Conservation (phyloP, 2,113 vertebrate genomes). For the Archilochus colubris region DNA sequence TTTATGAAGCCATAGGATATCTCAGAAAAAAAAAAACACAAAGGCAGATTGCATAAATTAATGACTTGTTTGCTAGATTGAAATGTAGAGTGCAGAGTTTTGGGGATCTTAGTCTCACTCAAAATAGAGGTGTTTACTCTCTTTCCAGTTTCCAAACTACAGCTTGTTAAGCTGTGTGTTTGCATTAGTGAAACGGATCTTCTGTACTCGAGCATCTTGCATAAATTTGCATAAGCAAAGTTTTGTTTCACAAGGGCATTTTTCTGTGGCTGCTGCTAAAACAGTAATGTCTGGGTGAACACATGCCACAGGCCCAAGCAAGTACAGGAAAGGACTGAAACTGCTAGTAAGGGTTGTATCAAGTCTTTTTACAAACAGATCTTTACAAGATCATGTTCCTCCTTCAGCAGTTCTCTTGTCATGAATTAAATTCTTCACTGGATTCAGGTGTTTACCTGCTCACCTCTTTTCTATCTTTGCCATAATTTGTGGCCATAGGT, state of each 20-base stretch:
- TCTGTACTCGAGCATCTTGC: background rate
- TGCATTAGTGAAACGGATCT: background rate
- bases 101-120: background rate
- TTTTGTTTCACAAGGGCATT: background rate
- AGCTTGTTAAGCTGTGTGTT: background rate
- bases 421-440: background rate
- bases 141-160: background rate
- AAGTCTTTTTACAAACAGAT: background rate
- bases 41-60: background rate
- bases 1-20: background rate
- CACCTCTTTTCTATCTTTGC: background rate
- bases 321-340: background rate
- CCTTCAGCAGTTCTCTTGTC: background rate
- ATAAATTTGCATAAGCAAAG: background rate
- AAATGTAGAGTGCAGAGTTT: background rate
- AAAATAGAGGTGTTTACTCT: background rate
- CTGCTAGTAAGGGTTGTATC: background rate
- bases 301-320: background rate
- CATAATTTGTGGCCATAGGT: background rate
- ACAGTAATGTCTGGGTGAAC: background rate
- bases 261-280: background rate
- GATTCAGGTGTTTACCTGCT: background rate
- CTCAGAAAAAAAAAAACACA: background rate
- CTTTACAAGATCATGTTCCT: background rate
- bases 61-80: background rate